Evolutionary conservation across 1,140 invertebrate genomes (phyloP), one percentile per base, ranked within the genome.

Genomic region (Apis dorsata): DNA sequence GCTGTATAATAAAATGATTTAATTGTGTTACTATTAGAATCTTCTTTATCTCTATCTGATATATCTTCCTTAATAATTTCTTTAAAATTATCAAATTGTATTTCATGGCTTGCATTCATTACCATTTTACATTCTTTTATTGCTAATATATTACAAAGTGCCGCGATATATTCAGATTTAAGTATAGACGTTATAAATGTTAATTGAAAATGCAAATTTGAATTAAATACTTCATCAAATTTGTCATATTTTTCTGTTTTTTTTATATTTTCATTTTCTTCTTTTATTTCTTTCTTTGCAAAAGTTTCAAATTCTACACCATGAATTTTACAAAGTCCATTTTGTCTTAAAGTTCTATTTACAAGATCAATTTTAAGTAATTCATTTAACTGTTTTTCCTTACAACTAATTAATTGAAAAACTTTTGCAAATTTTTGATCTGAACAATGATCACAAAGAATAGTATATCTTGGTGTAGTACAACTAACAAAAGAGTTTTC

Each of bases 141-240:
- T 7, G 96, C 96, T 34, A 97, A 90, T 60, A 96, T 94, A 91
- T 97, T 97, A 91, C 97, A 98, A 65, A 97, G 93, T n/a, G 97
- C 96, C 17, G 96, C 95, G 73, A 97, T 92, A 90, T 97, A 97
- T 85, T 96, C 95, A 5, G 94, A 88, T 19, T 95, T 94, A 88
- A 97, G 95, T 83, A 97, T 91, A 83, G 94, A 94, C 11, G 95
- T 92, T 86, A 95, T 94, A 87, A 95, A 95, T 74, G 93, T 94
- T 0, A 84, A 78, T 51, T 85, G 78, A 21, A 86, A 65, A 84
- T 90, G 74, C 80, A 82, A 88, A 9, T 79, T 83, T 0, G 84
- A 74, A 55, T 85, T 74, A 83, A 55, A 89, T 72, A 91, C 90
- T n/a, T 72, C n/a, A 59, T 55, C 21, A 21, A 34, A 2, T 28